These are phyloP conservation scores for Holothuria leucospilota DNA, from an alignment of 53 echinoderm and acorn worm genomes.

Conservation along the genomic window DNA sequence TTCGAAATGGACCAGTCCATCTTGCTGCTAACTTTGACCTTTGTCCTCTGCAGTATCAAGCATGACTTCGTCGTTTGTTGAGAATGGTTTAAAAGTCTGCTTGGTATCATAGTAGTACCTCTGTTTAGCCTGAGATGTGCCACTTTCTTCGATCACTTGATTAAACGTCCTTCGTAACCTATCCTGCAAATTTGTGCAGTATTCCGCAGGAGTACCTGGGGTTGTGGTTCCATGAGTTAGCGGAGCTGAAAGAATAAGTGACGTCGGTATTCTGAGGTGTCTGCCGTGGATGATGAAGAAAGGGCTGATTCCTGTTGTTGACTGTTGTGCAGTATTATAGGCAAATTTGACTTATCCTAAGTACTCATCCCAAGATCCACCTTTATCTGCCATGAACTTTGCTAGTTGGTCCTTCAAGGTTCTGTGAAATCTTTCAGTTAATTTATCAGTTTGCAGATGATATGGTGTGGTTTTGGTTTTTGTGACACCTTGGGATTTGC, in stretches of 20 bases:
- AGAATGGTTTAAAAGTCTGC: no score
- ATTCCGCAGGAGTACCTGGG: background rate
- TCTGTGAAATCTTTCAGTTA: constrained; percentile 29
- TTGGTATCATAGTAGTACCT: no score
- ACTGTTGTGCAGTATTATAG: no score
- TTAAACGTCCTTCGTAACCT: background rate
- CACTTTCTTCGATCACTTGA: background rate
- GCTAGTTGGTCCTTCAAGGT: background rate
- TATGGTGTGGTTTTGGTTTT: constrained; percentile 47
- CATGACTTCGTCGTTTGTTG: no score
- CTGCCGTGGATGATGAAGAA: constrained; percentile 32
- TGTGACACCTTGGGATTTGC: background rate
- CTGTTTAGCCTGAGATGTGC: background rate
- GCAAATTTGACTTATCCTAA: background rate
- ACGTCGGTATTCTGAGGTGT: background rate
- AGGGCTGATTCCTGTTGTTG: constrained; percentile 15
- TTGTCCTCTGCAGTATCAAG: constrained; percentile 7
- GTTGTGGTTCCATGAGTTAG: background rate
- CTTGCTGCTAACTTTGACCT: no score
- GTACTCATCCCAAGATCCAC: no score
- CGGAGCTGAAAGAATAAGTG: background rate
- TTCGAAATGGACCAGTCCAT: no score
- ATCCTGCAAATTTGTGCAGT: background rate
- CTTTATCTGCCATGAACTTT: background rate
- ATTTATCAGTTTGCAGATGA: constrained; percentile 40